phyloP scores from a whole-genome alignment of 2,888 invertebrate genomes.

The Melipona beecheii region DNA sequence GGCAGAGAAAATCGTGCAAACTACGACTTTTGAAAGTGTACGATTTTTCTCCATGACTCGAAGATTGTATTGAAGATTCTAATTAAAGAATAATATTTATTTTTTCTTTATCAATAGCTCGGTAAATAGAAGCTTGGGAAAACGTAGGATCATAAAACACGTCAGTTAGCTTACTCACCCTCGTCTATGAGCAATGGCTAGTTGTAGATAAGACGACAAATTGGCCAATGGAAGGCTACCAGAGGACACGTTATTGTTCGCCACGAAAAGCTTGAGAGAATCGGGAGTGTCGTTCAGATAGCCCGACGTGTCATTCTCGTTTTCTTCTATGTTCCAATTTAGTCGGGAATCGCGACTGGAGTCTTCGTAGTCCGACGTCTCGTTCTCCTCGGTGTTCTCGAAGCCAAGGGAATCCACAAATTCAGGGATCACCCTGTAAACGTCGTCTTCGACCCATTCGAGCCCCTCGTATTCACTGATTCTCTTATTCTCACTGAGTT shows the following conservation, averaged over 20 bases:
- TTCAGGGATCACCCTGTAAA: constrained; percentile 81
- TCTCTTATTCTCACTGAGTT: constrained; percentile 30
- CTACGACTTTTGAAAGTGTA: background rate
- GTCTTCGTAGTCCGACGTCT: constrained; percentile 74
- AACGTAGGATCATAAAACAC: background rate
- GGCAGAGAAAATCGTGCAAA: background rate
- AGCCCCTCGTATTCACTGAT: constrained; percentile 79
- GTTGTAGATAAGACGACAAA: constrained; percentile 75
- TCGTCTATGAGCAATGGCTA: constrained; percentile 75
- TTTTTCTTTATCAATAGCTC: no score
- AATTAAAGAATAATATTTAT: background rate
- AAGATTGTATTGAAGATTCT: constrained; percentile 8
- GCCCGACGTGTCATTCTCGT: constrained; percentile 58
- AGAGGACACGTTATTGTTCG: constrained; percentile 57
- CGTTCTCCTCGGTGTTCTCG: constrained; percentile 68
- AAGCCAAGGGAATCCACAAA: constrained; percentile 73
- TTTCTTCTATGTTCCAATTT: constrained; percentile 43
- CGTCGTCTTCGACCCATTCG: constrained; percentile 82
- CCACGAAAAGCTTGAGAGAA: constrained; percentile 47
- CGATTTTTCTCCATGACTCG: background rate
- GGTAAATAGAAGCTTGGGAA: constrained; percentile 2
- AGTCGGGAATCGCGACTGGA: constrained; percentile 24
- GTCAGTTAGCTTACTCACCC: constrained; percentile 73
- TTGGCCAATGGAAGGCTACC: constrained; percentile 68
- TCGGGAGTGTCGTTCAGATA: constrained; percentile 69